Evolutionary conservation across 2,888 invertebrate species (phyloP), one percentile per base, ranked within the genome.

Genomic region (Galeopsomyia nigrocyanea): DNA sequence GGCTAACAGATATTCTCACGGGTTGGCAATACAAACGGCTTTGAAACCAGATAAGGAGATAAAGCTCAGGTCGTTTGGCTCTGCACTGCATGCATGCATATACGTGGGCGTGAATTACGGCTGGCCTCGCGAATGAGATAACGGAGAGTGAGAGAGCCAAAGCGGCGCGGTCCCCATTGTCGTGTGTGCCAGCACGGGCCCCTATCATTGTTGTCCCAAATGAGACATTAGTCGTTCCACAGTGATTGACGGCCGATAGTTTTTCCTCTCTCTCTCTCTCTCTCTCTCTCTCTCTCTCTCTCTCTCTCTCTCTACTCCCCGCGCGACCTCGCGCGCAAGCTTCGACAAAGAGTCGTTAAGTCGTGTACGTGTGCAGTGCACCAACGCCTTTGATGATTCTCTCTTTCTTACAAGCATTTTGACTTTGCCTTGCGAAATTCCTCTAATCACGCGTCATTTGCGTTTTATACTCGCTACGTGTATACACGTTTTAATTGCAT

Each of bases 41-140:
- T 67, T 51, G 67, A 67, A 67, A 46, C 51, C 67, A 67, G 67
- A 67, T 67, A 60, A 67, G 67, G 31, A 67, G 67, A 67, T 67
- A 60, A 67, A 67, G 58, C 39, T 51, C 31, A 21, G 5, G 14
- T 49, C 39, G 13, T 39, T 39, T 39, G 39, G 39, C 7, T 7
- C 7, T 7, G 13, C 39, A 10, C 39, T 7, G 13, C 39, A 10
- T 13, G 13, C 39, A 39, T 64, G 75, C 72, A 55, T 50, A 63
- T 50, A 79, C 78, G 81, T 81, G 80, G 81, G 81, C 74, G 79
- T 79, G 80, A 81, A 79, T 80, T 78, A 77, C 77, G 78, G 77
- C 77, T 75, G n/a, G 46, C 53, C 53, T 50, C 17, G 61, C 68
- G 70, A 60, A 63, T 53, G 64, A 62, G 65, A 71, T 69, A 69